Conservation (phyloP, 2,113 vertebrate genomes). For the Oreocharis arfaki region DNA sequence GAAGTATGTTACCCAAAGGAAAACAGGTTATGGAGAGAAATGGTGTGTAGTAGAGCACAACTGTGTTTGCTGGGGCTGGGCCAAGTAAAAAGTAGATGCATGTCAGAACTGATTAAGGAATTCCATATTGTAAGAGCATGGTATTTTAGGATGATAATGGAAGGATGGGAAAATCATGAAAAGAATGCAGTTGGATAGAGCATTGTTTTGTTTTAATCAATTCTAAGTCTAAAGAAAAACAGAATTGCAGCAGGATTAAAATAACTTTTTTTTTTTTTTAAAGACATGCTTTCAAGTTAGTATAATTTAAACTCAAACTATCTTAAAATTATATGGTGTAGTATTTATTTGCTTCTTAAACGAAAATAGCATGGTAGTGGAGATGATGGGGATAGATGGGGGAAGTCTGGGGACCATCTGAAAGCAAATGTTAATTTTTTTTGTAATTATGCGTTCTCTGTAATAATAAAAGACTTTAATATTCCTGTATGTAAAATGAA, state of each 20-base stretch:
- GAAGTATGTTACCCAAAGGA: conserved; percentile 47
- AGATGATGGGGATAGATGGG: neutral
- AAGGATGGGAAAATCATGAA: conserved; percentile 54
- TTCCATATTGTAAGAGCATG: conserved; percentile 28
- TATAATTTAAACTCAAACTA: neutral
- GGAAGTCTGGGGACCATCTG: neutral
- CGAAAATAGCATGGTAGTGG: neutral
- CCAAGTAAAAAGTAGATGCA: conserved; percentile 56
- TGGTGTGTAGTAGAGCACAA: conserved; percentile 28
- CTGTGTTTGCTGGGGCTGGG: conserved; percentile 39
- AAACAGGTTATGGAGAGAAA: conserved; percentile 43
- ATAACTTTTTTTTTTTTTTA: neutral
- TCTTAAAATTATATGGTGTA: neutral
- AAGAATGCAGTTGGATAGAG: conserved; percentile 48
- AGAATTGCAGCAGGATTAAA: conserved; percentile 14
- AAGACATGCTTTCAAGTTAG: neutral
- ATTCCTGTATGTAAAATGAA: neutral
- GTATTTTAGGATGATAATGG: conserved; percentile 52
- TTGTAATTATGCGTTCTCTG: neutral
- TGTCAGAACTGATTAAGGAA: conserved; percentile 67
- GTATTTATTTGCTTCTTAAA: neutral
- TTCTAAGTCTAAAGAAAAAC: conserved; percentile 26
- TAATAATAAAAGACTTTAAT: neutral
- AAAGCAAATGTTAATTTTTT: neutral
- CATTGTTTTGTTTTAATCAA: conserved; percentile 61